Percentiles rank a stretch among this genome's conserved stretches.
These are phyloP conservation scores for Megastigmus dorsalis DNA, from an alignment of 2,888 invertebrate genomes.

Conservation along the genomic window DNA sequence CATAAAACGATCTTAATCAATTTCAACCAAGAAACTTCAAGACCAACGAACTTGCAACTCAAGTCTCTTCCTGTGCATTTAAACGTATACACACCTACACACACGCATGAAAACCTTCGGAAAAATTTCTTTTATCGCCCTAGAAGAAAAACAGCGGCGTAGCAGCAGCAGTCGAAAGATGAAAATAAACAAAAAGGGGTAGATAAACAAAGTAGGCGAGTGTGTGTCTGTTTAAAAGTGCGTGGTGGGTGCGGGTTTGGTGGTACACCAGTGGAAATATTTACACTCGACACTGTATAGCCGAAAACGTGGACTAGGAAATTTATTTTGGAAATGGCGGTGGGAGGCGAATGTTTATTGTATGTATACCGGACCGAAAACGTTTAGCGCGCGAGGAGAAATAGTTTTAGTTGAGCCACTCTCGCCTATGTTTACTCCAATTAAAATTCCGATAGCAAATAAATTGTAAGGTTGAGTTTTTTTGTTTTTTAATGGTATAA, in stretches of 20 bases:
- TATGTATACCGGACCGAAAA: too few species aligned
- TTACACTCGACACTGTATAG: conserved; percentile 15
- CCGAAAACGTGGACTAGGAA: background rate
- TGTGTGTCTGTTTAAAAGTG: too few species aligned
- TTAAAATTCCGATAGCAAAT: too few species aligned
- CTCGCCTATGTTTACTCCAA: too few species aligned
- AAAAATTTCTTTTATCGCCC: too few species aligned
- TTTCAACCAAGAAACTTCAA: conserved; percentile 13
- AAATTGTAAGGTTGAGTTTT: too few species aligned
- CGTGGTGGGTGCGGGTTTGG: background rate
- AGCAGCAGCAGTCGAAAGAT: background rate
- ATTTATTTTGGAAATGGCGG: conserved; percentile 4
- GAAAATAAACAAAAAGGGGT: conserved; percentile 16
- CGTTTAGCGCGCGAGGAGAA: too few species aligned
- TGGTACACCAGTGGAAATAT: background rate
- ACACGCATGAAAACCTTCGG: background rate
- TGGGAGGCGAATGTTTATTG: background rate
- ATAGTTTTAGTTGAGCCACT: too few species aligned
- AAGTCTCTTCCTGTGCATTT: too few species aligned
- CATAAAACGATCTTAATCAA: too few species aligned
- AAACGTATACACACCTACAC: background rate
- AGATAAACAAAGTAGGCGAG: too few species aligned
- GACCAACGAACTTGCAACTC: background rate
- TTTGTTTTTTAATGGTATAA: too few species aligned
- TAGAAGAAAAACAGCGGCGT: background rate